Evolutionary conservation across 2,888 invertebrate genomes (phyloP), one percentile per base, ranked within the genome.

Genomic region (Aspidiotus rigidus): DNA sequence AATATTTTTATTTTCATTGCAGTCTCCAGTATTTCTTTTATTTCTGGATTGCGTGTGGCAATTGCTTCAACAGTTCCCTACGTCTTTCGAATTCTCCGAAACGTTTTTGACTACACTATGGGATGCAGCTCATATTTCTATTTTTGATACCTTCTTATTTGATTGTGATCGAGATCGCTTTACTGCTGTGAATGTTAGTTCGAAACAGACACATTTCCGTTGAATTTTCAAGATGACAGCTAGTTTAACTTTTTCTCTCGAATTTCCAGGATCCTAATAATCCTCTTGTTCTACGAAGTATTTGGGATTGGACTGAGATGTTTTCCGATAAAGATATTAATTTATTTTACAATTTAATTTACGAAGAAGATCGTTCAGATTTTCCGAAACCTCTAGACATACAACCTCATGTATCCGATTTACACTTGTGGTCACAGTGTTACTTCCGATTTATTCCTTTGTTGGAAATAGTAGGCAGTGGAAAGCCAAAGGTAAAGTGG

Each of bases 31-130:
- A 63, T 90, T 96, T 78, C 83, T 96, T 61, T 80, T 97, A 62
- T 96, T 92, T 80, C 83, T 98, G 74, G 97, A 98, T 79, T 92
- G 93, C 78, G 87, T 89, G 69, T 94, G 93, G 91, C 97, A 97
- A 80, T 81, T 97, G 64, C 79, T 87, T 74, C 86, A 87, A 74
- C 95, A 96, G 80, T 93, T 87, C 79, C 94, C 94, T 0, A 83
- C 87, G 0, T 85, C 88, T 74, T 95, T 97, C 80, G 91, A 94
- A 80, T 93, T 91, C 81, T 88, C 92, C 16, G 93, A 94, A 80
- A 91, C 90, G 0, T 94, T 93, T 79, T 84, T 98, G 73, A 92
- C 93, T 0, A 88, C 92, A 0, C 78, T 97, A 40, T 95, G 95
- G 93, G 96, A 97, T 79, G 85, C 89, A 42, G 85, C 88, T 13